Base-by-base conservation (phyloP, 1,140 invertebrate species). In the Lethrus apterus region DNA sequence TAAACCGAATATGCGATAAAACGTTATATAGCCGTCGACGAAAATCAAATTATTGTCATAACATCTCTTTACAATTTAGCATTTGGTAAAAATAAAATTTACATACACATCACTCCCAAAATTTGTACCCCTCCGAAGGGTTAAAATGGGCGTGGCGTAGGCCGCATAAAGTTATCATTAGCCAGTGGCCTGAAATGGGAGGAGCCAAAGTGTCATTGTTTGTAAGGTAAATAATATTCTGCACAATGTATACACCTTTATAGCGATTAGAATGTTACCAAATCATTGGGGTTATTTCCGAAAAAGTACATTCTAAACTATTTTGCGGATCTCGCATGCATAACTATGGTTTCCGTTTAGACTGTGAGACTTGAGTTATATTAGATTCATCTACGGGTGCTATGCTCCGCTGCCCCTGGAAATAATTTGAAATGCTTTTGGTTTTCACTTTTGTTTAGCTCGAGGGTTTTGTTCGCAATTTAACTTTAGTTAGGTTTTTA, bases 221-320 rank as follows among this genome's bases (percentile, higher is more conserved):
- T 58, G 62, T 49, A 62, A 65, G 54, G 63, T 66, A 66, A 66
- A 66, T 66, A 66, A 66, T 66, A 65, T 66, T 66, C 57, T 59
- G 57, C 55, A 65, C 61, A 65, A 64, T 65, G 57, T 65, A 66
- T 55, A 66, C 62, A 64, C 59, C 61, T 64, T 62, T 64, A 56
- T 52, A 43, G 23, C 9, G 46, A 20, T 56, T 53, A 63, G 60
- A 64, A 52, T 60, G 57, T 56, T 46, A 55, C 34, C 30, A 33
- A 13, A 34, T 23, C 9, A 4, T 42, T 44, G 43, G 13, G 26
- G 31, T 23, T 17, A 15, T 42, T 10, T n/a, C 13, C 30, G 13
- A 9, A 48, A 5, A n/a, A 2, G 11, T 14, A 59, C 55, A 46
- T 46, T 59, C 55, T 60, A 34, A 52, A 24, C 40, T 33, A 29